Evolutionary conservation across 2,113 vertebrate genomes (phyloP).

Genomic region (Platanista minor): DNA sequence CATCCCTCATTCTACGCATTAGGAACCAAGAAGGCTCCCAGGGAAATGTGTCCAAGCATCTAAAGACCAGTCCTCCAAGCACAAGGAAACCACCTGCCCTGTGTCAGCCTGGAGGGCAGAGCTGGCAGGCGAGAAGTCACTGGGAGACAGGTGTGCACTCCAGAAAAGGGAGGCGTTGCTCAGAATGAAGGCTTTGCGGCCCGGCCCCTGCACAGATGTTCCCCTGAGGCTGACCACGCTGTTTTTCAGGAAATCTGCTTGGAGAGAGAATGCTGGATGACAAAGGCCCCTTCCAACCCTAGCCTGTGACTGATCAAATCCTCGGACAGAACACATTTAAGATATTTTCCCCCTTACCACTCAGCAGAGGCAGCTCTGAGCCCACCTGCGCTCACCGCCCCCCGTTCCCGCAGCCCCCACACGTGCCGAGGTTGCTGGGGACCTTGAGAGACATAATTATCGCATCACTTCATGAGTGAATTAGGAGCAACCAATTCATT

Average conservation of each 20-base stretch:
- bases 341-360: not conserved
- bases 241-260: not conserved
- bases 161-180: not conserved
- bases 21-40: not conserved
- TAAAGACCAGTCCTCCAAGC: not conserved
- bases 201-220: not conserved
- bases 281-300: not conserved
- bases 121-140: accelerated
- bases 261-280: not conserved
- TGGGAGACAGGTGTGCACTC: not conserved
- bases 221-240: not conserved
- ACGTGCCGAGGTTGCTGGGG: accelerated
- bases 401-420: accelerated
- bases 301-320: too few relatives aligned
- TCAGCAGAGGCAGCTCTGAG: not conserved
- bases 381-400: accelerated
- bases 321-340: accelerated
- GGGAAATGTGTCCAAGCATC: accelerated
- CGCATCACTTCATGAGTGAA: not conserved
- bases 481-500: not conserved
- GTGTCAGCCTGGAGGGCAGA: not conserved
- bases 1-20: accelerated
- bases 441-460: not conserved
- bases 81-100: not conserved
- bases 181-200: not conserved